Evolutionary conservation across 2,797 vertebrate species (phyloP).

Genomic region (Alcedo atthis): DNA sequence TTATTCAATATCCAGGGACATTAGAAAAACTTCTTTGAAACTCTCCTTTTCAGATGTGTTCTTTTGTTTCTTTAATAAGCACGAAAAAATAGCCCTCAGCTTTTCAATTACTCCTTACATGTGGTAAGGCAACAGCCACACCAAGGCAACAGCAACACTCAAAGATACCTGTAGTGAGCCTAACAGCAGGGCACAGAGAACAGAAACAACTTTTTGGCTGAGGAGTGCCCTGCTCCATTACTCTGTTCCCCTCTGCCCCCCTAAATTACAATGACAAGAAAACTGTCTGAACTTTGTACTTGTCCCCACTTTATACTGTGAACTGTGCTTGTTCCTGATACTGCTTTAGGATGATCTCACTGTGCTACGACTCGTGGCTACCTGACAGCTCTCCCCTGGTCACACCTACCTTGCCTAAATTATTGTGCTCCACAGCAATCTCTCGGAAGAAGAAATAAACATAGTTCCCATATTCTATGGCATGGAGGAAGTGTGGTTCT

Average conservation of each 20-base stretch:
- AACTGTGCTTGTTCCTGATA: neutral
- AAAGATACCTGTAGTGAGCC: conserved; percentile 12
- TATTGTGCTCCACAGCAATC: conserved; percentile 97
- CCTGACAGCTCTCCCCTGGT: neutral
- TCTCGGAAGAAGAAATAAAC: conserved; percentile 99
- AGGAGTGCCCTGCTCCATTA: neutral
- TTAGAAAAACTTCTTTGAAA: conserved; percentile 74
- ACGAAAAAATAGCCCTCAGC: neutral
- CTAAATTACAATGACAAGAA: neutral
- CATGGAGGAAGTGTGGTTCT: conserved; percentile 99
- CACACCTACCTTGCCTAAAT: conserved; percentile 92
- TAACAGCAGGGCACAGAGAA: neutral
- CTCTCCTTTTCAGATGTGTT: conserved; percentile 47
- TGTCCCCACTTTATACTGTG: neutral
- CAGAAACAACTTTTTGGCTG: neutral
- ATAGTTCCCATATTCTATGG: conserved; percentile 96
- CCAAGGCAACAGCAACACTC: conserved; percentile 5
- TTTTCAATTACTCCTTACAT: conserved; percentile 45
- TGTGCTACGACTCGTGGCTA: neutral
- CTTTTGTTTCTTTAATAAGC: conserved; percentile 60
- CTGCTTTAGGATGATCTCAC: neutral
- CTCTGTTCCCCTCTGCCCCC: neutral
- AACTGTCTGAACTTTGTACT: neutral
- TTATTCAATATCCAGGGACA: conserved; percentile 84
- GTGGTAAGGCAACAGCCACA: conserved; percentile 31